These are phyloP conservation scores for Saccostrea echinata DNA, from an alignment of 1,140 invertebrate species.

Conservation along the genomic window DNA sequence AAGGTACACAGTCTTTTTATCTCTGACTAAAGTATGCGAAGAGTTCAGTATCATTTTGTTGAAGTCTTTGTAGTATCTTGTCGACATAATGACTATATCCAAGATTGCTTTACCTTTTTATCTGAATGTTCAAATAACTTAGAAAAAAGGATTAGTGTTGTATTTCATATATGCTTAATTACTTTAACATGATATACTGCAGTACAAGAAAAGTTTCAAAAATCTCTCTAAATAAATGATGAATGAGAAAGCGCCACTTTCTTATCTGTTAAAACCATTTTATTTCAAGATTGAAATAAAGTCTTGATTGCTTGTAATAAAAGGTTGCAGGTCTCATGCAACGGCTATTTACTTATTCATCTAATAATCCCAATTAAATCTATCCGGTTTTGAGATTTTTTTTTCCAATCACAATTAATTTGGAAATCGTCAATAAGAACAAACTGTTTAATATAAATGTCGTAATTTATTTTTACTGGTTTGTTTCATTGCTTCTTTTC, in stretches of 20 bases:
- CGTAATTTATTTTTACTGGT: background rate
- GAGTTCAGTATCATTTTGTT: too few species aligned
- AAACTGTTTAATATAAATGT: background rate
- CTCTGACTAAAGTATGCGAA: too few species aligned
- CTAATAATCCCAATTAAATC: background rate
- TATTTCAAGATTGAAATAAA: background rate
- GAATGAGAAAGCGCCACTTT: background rate
- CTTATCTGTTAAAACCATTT: slow-evolving; percentile 21
- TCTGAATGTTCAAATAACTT: too few species aligned
- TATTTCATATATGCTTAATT: background rate
- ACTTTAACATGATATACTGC: background rate
- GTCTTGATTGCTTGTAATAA: slow-evolving; percentile 2
- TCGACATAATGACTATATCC: too few species aligned
- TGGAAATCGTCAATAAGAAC: background rate
- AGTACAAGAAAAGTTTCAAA: background rate
- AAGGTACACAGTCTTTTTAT: too few species aligned
- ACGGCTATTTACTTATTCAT: background rate
- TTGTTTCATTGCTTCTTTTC: background rate
- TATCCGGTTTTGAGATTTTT: background rate
- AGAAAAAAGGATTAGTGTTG: too few species aligned
- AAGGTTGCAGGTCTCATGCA: background rate
- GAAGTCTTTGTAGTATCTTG: too few species aligned
- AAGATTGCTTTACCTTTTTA: too few species aligned
- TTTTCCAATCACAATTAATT: background rate
- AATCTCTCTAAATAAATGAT: background rate